Evolutionary conservation across 2,888 invertebrate species (phyloP).

Genomic region (Lasioglossum figueresi): DNA sequence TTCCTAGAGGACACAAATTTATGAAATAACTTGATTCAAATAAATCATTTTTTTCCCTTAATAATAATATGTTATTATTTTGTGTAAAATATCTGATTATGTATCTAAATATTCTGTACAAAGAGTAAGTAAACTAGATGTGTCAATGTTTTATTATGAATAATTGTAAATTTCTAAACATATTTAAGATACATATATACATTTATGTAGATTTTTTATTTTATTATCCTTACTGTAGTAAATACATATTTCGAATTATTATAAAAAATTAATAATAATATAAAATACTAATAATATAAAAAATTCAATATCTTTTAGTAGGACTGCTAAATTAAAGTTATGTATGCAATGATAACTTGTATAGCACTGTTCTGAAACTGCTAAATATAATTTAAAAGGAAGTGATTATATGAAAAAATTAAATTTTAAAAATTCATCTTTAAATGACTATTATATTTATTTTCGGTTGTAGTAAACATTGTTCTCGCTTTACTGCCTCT

Average conservation of each 20-base stretch:
- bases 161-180: slow-evolving; percentile 28
- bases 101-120: slow-evolving; percentile 6
- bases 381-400: background rate
- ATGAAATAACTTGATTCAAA: slow-evolving; percentile 3
- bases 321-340: background rate
- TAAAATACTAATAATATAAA: background rate
- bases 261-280: no score
- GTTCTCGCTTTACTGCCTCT: background rate
- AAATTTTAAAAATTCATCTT: background rate
- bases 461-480: background rate
- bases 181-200: background rate
- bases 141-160: slow-evolving; percentile 37
- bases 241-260: background rate
- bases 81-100: slow-evolving; percentile 21
- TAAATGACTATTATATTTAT: background rate
- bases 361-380: background rate
- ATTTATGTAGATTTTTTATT: background rate
- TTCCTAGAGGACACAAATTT: slow-evolving; percentile 83
- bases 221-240: background rate
- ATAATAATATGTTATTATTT: slow-evolving; percentile 5
- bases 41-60: slow-evolving; percentile 5
- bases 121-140: slow-evolving; percentile 17
- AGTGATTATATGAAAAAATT: background rate
- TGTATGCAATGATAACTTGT: background rate
- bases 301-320: background rate